Conservation (phyloP, 2,113 vertebrate species). For the Budorcas taxicolor region DNA sequence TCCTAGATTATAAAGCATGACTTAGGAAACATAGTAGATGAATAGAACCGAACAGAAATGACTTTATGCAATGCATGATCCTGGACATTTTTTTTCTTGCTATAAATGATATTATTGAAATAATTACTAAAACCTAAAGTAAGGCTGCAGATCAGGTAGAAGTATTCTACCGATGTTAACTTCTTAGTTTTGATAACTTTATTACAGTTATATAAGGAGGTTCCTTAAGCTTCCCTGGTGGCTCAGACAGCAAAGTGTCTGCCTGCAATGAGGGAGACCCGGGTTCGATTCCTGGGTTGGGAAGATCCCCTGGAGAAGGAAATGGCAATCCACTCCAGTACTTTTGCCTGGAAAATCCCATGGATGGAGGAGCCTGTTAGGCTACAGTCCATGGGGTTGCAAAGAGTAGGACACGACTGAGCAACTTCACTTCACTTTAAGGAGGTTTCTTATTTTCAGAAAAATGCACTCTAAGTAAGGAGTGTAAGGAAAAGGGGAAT, state of each 20-base stretch:
- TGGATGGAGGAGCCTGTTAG: no score
- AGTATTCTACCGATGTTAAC: not conserved
- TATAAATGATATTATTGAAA: not conserved
- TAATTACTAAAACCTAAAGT: not conserved
- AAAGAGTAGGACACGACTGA: no score
- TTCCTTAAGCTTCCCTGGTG: not conserved
- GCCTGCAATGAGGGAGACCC: no score
- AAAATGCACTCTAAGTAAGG: not conserved
- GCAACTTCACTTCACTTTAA: not conserved
- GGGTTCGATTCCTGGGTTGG: accelerated
- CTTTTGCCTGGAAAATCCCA: no score
- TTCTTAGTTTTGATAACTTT: not conserved
- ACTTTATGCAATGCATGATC: not conserved
- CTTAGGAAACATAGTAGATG: not conserved
- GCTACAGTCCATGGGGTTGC: no score
- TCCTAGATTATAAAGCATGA: not conserved
- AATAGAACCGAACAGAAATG: not conserved
- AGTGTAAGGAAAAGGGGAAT: not conserved
- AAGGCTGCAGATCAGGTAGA: not conserved
- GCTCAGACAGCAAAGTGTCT: no score
- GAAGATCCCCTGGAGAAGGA: no score
- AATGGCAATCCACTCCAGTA: no score
- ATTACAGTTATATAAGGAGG: not conserved
- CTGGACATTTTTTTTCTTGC: not conserved
- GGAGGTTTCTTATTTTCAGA: not conserved